phyloP scores from a whole-genome alignment of 2,113 vertebrate genomes.

The Neotoma lepida region DNA sequence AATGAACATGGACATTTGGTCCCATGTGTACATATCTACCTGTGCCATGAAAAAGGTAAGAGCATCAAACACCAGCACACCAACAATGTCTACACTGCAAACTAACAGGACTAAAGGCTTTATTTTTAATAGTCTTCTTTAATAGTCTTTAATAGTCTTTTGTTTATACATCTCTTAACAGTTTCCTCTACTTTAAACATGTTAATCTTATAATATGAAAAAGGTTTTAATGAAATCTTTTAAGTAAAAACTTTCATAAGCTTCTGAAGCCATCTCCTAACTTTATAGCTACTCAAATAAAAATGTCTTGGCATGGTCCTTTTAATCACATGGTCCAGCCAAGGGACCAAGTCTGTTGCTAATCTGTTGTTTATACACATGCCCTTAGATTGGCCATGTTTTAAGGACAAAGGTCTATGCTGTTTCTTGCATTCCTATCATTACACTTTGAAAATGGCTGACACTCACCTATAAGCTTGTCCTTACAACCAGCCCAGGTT shows the following conservation, averaged over 20 bases:
- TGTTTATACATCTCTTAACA: background rate
- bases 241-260: constrained; percentile 9
- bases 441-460: background rate
- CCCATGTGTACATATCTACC: background rate
- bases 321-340: background rate
- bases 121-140: background rate
- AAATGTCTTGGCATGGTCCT: background rate
- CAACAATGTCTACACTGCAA: background rate
- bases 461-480: background rate
- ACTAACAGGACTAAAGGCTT: background rate
- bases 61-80: background rate
- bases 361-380: background rate
- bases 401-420: background rate
- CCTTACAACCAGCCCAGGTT: background rate
- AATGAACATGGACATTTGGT: background rate
- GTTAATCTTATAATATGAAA: background rate
- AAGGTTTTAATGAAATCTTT: constrained; percentile 25
- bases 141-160: no score
- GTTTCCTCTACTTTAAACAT: background rate
- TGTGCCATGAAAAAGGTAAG: background rate
- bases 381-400: background rate
- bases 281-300: background rate
- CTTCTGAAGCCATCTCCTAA: background rate
- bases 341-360: background rate
- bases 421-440: background rate